These are phyloP conservation scores for Vesta saturnalis DNA, from an alignment of 2,888 invertebrate species.

Conservation along the genomic window DNA sequence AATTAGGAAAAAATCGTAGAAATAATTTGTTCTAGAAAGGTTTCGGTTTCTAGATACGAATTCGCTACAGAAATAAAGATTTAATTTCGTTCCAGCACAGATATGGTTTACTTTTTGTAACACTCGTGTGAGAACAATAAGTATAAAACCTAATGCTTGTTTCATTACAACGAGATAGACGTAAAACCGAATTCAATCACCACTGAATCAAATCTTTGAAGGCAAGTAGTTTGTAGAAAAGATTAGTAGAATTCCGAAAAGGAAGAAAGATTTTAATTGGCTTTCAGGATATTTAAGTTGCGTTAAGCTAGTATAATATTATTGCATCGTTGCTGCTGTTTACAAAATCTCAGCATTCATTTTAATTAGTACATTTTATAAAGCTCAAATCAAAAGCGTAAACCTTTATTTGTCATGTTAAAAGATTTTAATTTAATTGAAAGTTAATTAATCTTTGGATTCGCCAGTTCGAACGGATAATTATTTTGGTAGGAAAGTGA, in stretches of 20 bases:
- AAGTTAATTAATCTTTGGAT: no score
- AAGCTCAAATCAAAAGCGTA: neutral
- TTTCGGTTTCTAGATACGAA: no score
- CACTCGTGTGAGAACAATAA: neutral
- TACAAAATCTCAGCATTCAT: neutral
- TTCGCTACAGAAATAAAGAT: no score
- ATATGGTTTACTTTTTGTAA: no score
- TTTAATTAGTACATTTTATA: neutral
- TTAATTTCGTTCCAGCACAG: no score
- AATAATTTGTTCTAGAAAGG: no score
- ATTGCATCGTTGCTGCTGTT: neutral
- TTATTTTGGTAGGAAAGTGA: no score
- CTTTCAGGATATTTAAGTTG: neutral
- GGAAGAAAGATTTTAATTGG: neutral
- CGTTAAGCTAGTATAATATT: neutral
- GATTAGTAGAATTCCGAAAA: neutral
- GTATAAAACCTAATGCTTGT: neutral
- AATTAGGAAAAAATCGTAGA: no score
- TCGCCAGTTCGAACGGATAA: no score
- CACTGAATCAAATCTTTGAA: neutral
- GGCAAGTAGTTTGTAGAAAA: neutral
- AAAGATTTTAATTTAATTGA: no score
- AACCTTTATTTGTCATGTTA: neutral
- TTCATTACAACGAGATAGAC: neutral
- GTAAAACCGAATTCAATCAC: neutral